Percentiles rank a stretch among this genome's conserved stretches.
Conservation (phyloP, 1,140 invertebrate genomes). For the Phocides pigmalion region DNA sequence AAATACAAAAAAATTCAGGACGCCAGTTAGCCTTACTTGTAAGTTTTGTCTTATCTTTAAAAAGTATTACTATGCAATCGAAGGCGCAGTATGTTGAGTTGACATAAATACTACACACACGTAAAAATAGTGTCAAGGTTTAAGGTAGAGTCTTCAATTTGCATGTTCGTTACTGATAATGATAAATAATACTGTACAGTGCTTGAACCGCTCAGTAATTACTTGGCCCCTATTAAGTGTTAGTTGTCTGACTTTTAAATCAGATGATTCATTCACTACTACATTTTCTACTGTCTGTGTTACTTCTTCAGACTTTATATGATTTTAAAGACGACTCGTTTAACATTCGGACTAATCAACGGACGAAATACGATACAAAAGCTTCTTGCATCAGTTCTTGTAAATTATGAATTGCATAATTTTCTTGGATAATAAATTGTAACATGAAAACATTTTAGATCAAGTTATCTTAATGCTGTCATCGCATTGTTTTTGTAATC, state of each 20-base stretch:
- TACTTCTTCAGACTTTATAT: no score
- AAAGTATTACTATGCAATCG: not conserved
- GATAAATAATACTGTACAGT: conserved; percentile 46
- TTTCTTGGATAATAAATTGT: no score
- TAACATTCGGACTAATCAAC: no score
- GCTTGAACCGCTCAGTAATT: conserved; percentile 47
- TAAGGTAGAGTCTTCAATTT: conserved; percentile 42
- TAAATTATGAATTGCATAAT: no score
- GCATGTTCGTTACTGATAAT: conserved; percentile 60
- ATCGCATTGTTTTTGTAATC: no score
- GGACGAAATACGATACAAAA: no score
- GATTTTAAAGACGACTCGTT: no score
- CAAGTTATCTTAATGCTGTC: no score
- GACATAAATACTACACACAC: conserved; percentile 6
- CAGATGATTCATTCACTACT: conserved; percentile 2
- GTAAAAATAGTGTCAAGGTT: conserved; percentile 70
- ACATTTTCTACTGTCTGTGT: not conserved
- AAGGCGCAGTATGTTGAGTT: conserved; percentile 21
- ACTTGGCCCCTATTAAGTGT: conserved; percentile 55
- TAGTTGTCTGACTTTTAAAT: conserved; percentile 34
- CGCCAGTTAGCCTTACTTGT: not conserved
- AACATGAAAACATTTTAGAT: no score
- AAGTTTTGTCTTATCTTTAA: conserved; percentile 6
- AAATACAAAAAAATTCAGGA: not conserved
- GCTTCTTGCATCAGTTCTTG: no score